phyloP scores from a whole-genome alignment of 2,113 vertebrate genomes.

The Rhinolophus sinicus region DNA sequence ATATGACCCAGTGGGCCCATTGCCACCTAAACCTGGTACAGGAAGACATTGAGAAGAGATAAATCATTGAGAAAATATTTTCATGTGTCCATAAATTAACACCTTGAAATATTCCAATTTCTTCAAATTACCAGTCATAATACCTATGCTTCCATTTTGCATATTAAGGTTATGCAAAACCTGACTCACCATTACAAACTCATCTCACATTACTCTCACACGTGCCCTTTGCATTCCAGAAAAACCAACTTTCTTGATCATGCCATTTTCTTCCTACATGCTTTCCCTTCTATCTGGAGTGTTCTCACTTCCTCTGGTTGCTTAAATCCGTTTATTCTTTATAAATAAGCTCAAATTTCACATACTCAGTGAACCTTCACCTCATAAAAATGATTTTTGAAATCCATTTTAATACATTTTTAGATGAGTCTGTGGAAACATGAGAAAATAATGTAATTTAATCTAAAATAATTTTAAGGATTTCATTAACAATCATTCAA shows the following conservation, averaged over 20 bases:
- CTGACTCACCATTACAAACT: background rate
- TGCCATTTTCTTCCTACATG: background rate
- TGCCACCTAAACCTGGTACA: background rate
- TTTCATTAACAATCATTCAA: constrained; percentile 33
- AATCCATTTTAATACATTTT: constrained; percentile 45
- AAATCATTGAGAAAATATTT: background rate
- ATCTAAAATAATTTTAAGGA: constrained; percentile 39
- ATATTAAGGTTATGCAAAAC: background rate
- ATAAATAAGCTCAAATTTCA: constrained; percentile 23
- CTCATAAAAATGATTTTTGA: background rate
- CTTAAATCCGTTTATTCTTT: constrained; percentile 31
- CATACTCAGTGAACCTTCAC: background rate
- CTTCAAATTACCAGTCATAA: background rate
- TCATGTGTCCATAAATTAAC: background rate
- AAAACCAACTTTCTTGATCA: background rate
- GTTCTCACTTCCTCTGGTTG: background rate
- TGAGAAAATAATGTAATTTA: constrained; percentile 20
- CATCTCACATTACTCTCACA: background rate
- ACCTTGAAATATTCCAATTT: background rate
- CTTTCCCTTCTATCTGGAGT: background rate
- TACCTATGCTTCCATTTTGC: background rate
- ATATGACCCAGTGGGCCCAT: background rate
- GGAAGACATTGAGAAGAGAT: background rate
- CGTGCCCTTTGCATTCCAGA: background rate
- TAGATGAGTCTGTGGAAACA: background rate